A percentile compares a stretch with the other conserved stretches of the same genome.
Evolutionary conservation across 2,113 vertebrate genomes (phyloP).

Genomic region (Dinomys branickii): DNA sequence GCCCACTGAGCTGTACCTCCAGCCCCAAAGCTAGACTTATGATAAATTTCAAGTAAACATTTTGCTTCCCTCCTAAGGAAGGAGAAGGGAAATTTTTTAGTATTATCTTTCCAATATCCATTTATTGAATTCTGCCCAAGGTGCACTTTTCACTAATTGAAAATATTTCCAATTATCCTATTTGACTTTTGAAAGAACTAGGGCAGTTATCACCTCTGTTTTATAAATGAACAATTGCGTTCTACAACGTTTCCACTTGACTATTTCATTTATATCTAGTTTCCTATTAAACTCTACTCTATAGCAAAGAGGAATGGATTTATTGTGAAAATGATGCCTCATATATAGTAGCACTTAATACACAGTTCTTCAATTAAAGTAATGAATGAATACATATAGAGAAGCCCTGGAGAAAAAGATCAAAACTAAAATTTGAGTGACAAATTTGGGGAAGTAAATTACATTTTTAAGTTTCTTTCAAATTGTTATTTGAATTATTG

Average conservation of each 20-base stretch:
- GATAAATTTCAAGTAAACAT: neutral
- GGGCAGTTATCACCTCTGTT: neutral
- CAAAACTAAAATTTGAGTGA: neutral
- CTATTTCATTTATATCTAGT: neutral
- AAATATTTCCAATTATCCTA: constrained; percentile 3
- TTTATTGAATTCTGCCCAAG: neutral
- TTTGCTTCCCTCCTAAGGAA: neutral
- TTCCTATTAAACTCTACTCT: neutral
- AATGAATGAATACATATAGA: neutral
- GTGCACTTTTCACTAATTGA: neutral
- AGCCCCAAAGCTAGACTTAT: neutral
- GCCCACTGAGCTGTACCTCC: too few relatives aligned
- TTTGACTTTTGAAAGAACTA: neutral
- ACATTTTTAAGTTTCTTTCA: neutral
- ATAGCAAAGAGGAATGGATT: neutral
- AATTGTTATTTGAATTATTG: constrained; percentile 5
- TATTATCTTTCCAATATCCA: neutral
- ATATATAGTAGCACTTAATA: neutral
- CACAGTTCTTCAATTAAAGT: neutral
- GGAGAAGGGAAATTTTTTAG: neutral
- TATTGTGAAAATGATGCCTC: neutral
- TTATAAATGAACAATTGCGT: neutral
- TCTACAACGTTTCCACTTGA: neutral
- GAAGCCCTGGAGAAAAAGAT: neutral
- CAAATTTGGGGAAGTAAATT: neutral